phyloP scores from a whole-genome alignment of 2,797 vertebrate genomes.

The Diplodus sargus region DNA sequence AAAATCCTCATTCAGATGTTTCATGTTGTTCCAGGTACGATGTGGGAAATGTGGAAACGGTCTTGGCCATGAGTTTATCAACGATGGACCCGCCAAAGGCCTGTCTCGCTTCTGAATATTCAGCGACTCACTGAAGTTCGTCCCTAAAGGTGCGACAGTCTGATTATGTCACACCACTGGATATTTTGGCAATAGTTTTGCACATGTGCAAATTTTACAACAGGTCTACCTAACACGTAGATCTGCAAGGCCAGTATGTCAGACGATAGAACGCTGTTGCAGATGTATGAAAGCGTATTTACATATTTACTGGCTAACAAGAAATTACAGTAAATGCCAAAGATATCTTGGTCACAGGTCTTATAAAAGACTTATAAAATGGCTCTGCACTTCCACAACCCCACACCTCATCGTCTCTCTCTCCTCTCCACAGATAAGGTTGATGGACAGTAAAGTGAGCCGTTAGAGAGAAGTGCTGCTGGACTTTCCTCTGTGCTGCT shows the following conservation, averaged over 20 bases:
- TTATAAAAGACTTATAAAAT: too few species aligned
- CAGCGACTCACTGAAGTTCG: slow-evolving; percentile 94
- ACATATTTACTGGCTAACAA: too few species aligned
- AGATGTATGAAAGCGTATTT: not conserved
- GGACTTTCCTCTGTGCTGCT: slow-evolving; percentile 47
- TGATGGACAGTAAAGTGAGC: slow-evolving; percentile 80
- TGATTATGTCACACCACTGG: not conserved
- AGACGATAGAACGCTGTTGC: not conserved
- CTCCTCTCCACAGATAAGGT: slow-evolving; percentile 71
- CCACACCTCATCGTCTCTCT: not conserved
- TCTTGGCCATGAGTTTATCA: slow-evolving; percentile 93
- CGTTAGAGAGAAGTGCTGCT: not conserved
- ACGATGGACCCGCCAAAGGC: slow-evolving; percentile 89
- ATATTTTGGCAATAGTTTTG: not conserved
- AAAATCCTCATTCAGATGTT: not conserved
- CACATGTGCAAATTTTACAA: not conserved
- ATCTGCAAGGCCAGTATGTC: not conserved
- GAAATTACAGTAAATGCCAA: too few species aligned
- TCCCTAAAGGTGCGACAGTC: slow-evolving; percentile 89
- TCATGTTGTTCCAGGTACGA: slow-evolving; percentile 63
- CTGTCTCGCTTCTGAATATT: slow-evolving; percentile 98
- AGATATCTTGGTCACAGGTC: too few species aligned
- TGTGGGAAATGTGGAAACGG: slow-evolving; percentile 82
- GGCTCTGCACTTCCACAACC: not conserved
- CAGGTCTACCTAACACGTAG: not conserved